phyloP scores from a whole-genome alignment of 2,113 vertebrate genomes.

The Dasypus novemcinctus region DNA sequence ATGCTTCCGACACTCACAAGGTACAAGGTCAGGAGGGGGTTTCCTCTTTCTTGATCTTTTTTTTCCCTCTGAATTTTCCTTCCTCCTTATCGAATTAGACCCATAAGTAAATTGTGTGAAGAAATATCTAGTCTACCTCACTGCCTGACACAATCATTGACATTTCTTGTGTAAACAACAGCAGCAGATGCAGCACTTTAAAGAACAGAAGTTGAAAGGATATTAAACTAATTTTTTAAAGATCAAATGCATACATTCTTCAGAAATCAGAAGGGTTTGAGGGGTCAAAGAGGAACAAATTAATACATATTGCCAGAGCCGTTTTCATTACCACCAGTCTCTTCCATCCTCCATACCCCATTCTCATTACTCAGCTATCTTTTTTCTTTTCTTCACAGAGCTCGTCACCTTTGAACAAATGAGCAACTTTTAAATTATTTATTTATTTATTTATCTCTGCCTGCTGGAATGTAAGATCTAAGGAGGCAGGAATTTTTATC shows the following conservation, averaged over 20 bases:
- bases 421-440: conserved; percentile 8
- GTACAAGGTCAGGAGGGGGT: conserved; percentile 38
- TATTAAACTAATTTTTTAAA: conserved; percentile 3
- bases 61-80: conserved; percentile 40
- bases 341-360: neutral
- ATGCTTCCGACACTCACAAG: neutral
- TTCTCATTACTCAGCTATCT: neutral
- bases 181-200: conserved; percentile 45
- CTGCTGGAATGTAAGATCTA: conserved; percentile 55
- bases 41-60: conserved; percentile 57
- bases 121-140: conserved; percentile 35
- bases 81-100: conserved; percentile 67
- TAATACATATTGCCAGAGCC: neutral
- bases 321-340: neutral
- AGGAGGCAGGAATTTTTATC: conserved; percentile 43
- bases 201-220: conserved; percentile 56
- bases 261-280: conserved; percentile 2
- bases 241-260: conserved; percentile 11
- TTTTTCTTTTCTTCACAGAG: neutral
- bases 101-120: conserved; percentile 62
- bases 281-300: neutral
- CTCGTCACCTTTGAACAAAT: neutral
- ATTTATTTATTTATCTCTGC: conserved; percentile 39
- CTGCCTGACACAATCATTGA: conserved; percentile 44
- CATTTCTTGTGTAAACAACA: conserved; percentile 75